Percentiles rank a stretch among this genome's conserved stretches.
phyloP scores from a whole-genome alignment of 2,797 vertebrate genomes.

The Numenius phaeopus region DNA sequence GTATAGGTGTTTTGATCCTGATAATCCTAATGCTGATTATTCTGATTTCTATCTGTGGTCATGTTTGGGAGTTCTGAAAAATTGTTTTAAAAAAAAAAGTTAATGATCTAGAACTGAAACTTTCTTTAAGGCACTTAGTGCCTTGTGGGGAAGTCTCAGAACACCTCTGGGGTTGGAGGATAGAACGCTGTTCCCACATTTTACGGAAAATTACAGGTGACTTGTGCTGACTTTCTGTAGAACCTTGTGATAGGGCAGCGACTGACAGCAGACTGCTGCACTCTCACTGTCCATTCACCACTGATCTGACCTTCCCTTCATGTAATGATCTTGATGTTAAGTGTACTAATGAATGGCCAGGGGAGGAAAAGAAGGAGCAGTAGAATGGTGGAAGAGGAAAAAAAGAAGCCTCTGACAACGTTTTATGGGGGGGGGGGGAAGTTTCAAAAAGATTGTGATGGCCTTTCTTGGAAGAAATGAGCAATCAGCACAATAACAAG shows the following conservation, averaged over 20 bases:
- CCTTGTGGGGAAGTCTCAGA: not conserved
- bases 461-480: not conserved
- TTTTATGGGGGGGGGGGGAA: not conserved
- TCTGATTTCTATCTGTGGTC: not conserved
- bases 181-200: not conserved
- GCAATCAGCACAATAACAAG: not conserved
- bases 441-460: not conserved
- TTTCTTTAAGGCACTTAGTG: not conserved
- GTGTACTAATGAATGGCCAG: not conserved
- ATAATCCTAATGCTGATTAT: not conserved
- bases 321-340: not conserved
- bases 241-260: not conserved
- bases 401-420: not conserved
- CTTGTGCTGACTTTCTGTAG: not conserved
- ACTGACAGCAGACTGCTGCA: not conserved
- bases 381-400: not conserved
- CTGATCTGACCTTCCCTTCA: not conserved
- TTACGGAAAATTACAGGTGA: not conserved
- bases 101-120: not conserved
- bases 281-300: not conserved
- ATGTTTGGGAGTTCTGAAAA: not conserved
- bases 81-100: not conserved
- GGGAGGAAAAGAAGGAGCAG: not conserved
- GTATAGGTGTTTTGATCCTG: not conserved
- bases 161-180: not conserved